A percentile compares a stretch with the other conserved stretches of the same genome.
These are phyloP conservation scores for Papilio helenus DNA, from an alignment of 1,140 invertebrate genomes.

Conservation along the genomic window DNA sequence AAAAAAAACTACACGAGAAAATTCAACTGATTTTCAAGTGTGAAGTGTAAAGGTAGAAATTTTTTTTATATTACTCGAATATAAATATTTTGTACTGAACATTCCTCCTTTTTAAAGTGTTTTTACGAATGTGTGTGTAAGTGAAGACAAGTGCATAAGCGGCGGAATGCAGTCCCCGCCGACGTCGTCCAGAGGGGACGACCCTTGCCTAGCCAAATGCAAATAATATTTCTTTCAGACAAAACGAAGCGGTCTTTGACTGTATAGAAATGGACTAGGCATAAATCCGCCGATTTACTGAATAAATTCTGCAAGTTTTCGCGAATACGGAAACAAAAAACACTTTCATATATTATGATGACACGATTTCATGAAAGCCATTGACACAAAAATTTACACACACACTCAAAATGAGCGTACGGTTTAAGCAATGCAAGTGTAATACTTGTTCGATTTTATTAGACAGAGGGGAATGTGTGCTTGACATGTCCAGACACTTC, in stretches of 20 bases:
- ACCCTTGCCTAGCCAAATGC: slow-evolving; percentile 43
- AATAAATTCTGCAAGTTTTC: neutral
- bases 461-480: no score
- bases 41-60: no score
- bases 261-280: neutral
- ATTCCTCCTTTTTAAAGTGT: slow-evolving; percentile 8
- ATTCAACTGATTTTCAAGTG: no score
- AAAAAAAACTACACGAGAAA: no score
- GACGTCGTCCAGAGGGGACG: slow-evolving; percentile 27
- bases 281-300: neutral
- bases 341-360: no score
- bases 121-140: slow-evolving; percentile 42
- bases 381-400: neutral
- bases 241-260: slow-evolving; percentile 66
- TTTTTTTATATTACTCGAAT: neutral
- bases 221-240: slow-evolving; percentile 78
- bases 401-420: neutral
- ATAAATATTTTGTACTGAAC: neutral
- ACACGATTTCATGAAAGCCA: neutral
- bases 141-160: slow-evolving; percentile 67
- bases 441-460: neutral
- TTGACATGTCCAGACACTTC: neutral
- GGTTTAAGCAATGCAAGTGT: neutral
- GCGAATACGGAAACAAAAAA: no score
- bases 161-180: slow-evolving; percentile 62